Evolutionary conservation across 2,797 vertebrate species (phyloP).

Genomic region (Brachyrhaphis roseni): DNA sequence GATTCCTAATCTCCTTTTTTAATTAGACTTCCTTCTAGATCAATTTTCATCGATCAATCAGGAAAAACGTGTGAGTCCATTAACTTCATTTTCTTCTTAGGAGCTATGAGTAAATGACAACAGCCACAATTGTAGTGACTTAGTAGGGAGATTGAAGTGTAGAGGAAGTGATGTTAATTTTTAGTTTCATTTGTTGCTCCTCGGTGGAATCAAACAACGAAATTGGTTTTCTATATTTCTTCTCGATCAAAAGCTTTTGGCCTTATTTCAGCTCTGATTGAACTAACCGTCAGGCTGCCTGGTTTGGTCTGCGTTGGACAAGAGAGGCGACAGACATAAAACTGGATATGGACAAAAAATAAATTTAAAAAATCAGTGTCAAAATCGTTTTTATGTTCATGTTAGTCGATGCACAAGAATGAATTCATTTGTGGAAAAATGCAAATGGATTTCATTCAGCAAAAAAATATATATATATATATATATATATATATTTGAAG

Average conservation of each 20-base stretch:
- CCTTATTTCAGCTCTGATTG: not conserved
- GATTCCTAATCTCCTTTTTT: not conserved
- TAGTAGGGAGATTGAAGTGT: not conserved
- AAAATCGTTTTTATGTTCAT: not conserved
- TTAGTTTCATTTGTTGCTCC: not conserved
- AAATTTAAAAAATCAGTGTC: not conserved
- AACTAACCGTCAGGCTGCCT: not conserved
- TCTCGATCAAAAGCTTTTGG: not conserved
- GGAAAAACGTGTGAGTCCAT: not conserved
- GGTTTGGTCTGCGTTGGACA: not conserved
- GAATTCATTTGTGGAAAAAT: not conserved
- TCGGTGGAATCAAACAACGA: not conserved
- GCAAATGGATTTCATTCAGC: not conserved
- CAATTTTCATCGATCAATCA: not conserved
- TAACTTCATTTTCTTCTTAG: not conserved
- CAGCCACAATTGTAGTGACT: not conserved
- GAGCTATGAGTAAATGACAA: not conserved
- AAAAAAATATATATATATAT: no score
- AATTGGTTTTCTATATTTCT: not conserved
- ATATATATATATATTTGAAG: not conserved
- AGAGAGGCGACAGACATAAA: not conserved
- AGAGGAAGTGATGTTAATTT: not conserved
- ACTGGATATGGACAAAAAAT: not conserved
- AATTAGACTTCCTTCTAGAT: constrained; percentile 2
- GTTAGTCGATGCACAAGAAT: not conserved